These are phyloP conservation scores for silkworm (Bombyx mori) DNA, from an alignment of 1,140 invertebrate genomes.

Conservation along the genomic window DNA sequence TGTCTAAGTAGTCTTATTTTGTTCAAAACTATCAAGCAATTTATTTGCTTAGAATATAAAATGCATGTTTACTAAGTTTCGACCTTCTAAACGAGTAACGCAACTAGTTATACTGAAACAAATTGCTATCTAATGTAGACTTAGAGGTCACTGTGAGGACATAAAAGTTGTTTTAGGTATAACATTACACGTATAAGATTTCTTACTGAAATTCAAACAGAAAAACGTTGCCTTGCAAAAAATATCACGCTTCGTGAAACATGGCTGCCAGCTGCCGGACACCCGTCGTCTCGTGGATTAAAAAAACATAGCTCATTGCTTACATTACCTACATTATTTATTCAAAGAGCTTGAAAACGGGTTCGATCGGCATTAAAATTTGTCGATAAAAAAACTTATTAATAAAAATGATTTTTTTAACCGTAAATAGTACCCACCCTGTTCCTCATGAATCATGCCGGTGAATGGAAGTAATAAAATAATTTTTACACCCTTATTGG, in stretches of 20 bases:
- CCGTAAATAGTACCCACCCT: slow-evolving; percentile 5
- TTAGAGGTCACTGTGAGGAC: slow-evolving; percentile 3
- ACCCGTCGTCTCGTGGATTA: slow-evolving; percentile 5
- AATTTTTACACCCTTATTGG: slow-evolving; percentile 53
- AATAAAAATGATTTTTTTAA: too few species aligned
- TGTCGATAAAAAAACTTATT: slow-evolving; percentile 5
- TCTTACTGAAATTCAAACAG: slow-evolving; percentile 57
- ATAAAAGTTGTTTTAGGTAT: slow-evolving; percentile 9
- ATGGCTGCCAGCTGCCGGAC: slow-evolving; percentile 48
- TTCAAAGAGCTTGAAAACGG: background rate
- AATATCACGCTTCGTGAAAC: slow-evolving; percentile 54
- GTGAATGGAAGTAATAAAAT: slow-evolving; percentile 56
- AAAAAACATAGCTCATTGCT: slow-evolving; percentile 4
- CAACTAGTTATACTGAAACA: too few species aligned
- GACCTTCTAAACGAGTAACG: too few species aligned
- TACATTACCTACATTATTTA: slow-evolving; percentile 2
- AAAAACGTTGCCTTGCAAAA: slow-evolving; percentile 42
- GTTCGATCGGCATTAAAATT: slow-evolving; percentile 2
- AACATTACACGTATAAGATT: slow-evolving; percentile 40
- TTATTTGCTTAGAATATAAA: too few species aligned
- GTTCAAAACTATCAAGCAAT: too few species aligned
- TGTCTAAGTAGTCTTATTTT: too few species aligned
- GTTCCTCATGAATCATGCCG: slow-evolving; percentile 39
- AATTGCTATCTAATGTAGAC: background rate
- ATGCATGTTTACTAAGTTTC: too few species aligned